Percentiles rank a stretch among this genome's conserved stretches.
Evolutionary conservation across 2,113 vertebrate genomes (phyloP).

Genomic region (Eulemur rufifrons): DNA sequence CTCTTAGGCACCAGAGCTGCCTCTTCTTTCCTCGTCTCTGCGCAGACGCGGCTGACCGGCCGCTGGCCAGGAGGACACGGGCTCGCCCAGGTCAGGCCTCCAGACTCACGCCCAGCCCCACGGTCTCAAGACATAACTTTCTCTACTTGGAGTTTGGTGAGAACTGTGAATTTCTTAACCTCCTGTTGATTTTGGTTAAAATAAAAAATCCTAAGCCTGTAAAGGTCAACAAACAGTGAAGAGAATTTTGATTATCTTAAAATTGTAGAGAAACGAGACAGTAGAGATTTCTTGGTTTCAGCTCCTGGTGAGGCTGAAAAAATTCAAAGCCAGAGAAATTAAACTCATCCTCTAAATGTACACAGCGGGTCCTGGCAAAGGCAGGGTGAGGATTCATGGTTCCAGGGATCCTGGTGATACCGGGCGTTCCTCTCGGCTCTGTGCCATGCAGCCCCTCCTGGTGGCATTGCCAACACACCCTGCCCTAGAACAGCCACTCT

Average conservation of each 20-base stretch:
- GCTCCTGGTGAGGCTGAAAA: too few species aligned
- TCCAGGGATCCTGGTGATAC: neutral
- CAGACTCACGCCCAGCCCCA: constrained; percentile 28
- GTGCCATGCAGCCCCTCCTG: neutral
- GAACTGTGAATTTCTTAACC: neutral
- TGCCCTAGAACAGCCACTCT: neutral
- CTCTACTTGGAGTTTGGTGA: neutral
- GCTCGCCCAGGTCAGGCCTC: constrained; percentile 12
- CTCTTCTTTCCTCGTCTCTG: constrained; percentile 10
- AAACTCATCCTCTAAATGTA: too few species aligned
- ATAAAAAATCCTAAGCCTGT: neutral
- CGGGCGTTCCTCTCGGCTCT: rapidly evolving
- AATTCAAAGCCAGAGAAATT: too few species aligned
- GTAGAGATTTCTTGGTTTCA: too few species aligned
- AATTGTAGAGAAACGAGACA: neutral
- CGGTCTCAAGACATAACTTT: rapidly evolving
- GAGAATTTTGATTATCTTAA: neutral
- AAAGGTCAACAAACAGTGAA: neutral
- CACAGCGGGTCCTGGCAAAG: neutral
- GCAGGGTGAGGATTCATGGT: neutral
- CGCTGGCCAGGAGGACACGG: constrained; percentile 54
- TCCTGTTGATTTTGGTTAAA: neutral
- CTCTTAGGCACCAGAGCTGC: constrained; percentile 43
- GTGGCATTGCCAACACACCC: neutral
- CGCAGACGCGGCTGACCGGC: neutral